A percentile compares a stretch with the other conserved stretches of the same genome.
These are phyloP conservation scores for Aricia agestis DNA, from an alignment of 1,140 invertebrate species.

Conservation along the genomic window DNA sequence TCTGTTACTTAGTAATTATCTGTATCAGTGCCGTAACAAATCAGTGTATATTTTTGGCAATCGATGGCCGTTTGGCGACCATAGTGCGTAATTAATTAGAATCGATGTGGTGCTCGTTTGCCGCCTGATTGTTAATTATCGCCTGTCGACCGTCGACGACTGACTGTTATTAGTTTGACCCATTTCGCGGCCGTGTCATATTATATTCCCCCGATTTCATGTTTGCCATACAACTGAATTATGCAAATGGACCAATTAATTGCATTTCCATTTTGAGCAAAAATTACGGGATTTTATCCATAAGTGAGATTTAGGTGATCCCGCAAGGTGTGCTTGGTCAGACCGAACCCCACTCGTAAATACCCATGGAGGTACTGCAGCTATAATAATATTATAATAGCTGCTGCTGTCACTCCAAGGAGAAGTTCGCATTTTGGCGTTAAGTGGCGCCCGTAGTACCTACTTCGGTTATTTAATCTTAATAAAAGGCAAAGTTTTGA, in stretches of 20 bases:
- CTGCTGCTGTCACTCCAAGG: no score
- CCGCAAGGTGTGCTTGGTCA: no score
- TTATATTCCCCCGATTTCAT: not conserved
- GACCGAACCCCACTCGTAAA: no score
- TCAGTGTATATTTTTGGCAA: not conserved
- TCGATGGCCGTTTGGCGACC: not conserved
- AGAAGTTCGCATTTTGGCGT: no score
- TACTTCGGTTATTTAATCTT: no score
- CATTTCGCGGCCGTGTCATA: constrained; percentile 18
- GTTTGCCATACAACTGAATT: not conserved
- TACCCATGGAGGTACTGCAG: no score
- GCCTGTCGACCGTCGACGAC: constrained; percentile 21
- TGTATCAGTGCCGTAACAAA: not conserved
- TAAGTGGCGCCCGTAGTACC: no score
- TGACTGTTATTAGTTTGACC: constrained; percentile 28
- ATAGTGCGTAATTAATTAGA: not conserved
- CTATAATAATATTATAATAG: no score
- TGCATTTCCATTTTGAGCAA: not conserved
- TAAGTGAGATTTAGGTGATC: no score
- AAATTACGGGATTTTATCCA: not conserved
- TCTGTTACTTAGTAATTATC: no score
- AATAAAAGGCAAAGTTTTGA: no score
- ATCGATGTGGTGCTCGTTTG: constrained; percentile 14
- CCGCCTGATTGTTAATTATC: constrained; percentile 27
- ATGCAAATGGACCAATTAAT: not conserved